phyloP scores from a whole-genome alignment of 2,113 vertebrate species.

The Aldabrachelys gigantea region DNA sequence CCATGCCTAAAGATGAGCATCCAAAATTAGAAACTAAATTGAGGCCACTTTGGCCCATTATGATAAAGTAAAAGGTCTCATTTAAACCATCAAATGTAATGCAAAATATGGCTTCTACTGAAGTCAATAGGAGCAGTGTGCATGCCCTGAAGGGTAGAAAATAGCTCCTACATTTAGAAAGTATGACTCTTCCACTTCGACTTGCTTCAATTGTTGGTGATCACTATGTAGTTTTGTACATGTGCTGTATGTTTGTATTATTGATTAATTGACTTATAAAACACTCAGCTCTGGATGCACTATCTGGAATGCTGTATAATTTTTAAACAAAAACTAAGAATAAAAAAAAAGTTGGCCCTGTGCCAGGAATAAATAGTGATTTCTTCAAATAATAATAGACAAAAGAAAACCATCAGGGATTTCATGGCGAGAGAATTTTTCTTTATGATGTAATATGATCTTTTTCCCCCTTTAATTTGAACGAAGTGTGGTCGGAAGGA shows the following conservation, averaged over 20 bases:
- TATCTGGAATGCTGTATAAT: constrained; percentile 8
- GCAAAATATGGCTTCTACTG: too few relatives aligned
- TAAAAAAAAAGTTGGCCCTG: background rate
- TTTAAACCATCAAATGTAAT: background rate
- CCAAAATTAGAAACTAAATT: background rate
- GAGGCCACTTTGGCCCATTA: background rate
- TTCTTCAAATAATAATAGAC: background rate
- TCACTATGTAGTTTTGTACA: background rate
- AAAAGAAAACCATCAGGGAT: background rate
- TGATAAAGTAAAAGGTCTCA: background rate
- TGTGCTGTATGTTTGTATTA: background rate
- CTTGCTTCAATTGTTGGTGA: background rate
- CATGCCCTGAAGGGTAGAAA: too few relatives aligned
- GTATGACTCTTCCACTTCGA: background rate
- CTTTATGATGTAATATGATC: background rate
- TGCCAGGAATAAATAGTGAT: background rate
- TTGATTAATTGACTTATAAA: background rate
- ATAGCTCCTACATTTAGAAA: too few relatives aligned
- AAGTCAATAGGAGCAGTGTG: too few relatives aligned
- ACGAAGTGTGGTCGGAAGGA: background rate
- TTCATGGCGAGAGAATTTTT: background rate
- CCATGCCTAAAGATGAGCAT: background rate
- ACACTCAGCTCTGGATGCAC: background rate
- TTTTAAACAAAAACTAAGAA: constrained; percentile 30
- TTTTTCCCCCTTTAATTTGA: background rate